Conservation (phyloP, 1,140 invertebrate genomes). For the Megalonaias nervosa region DNA sequence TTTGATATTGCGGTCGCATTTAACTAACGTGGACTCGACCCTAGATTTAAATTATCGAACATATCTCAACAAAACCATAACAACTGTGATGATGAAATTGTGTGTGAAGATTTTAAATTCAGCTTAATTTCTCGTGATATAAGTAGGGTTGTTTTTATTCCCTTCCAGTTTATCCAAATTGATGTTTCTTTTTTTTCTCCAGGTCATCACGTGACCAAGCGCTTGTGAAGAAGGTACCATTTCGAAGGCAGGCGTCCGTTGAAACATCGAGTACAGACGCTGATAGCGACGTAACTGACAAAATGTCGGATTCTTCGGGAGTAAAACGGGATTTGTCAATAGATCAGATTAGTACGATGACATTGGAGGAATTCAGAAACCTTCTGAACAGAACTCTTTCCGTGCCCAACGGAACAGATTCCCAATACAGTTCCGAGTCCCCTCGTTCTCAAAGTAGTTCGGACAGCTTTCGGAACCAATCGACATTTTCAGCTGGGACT, state of each 20-base stretch:
- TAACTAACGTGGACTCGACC: too few relatives aligned
- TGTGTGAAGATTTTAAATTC: too few relatives aligned
- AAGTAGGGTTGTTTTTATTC: too few relatives aligned
- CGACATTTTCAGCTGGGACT: neutral
- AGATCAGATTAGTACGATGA: conserved; percentile 63
- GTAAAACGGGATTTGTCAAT: conserved; percentile 18
- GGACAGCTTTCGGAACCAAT: conserved; percentile 40
- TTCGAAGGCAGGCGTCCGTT: conserved; percentile 7
- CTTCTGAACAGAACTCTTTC: conserved; percentile 55
- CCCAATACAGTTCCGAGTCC: conserved; percentile 47
- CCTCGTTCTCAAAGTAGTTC: conserved; percentile 52
- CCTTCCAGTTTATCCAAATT: too few relatives aligned
- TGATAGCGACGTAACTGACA: conserved; percentile 30
- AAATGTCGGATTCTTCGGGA: conserved; percentile 27
- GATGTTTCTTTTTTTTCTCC: too few relatives aligned
- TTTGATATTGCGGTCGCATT: too few relatives aligned
- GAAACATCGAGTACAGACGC: neutral
- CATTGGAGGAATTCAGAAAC: conserved; percentile 61
- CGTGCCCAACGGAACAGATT: conserved; percentile 42
- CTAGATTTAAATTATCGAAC: too few relatives aligned
- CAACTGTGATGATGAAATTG: too few relatives aligned
- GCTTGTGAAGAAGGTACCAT: conserved; percentile 3
- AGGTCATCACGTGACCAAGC: conserved; percentile 23
- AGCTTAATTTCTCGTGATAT: too few relatives aligned
- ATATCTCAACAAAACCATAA: too few relatives aligned